These are phyloP conservation scores for Elegia similella DNA, from an alignment of 2,888 invertebrate genomes.

Conservation along the genomic window DNA sequence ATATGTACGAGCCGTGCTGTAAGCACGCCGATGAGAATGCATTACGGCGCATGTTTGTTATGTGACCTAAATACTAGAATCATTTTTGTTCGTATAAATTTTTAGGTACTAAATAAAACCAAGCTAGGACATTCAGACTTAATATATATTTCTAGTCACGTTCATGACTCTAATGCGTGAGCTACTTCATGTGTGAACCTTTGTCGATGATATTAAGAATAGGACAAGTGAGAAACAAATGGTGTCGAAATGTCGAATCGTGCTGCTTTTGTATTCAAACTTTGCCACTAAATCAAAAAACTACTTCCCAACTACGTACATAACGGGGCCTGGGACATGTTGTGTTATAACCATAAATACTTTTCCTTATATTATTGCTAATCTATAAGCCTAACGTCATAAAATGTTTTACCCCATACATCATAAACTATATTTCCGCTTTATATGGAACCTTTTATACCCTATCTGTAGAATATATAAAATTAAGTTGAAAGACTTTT, in stretches of 20 bases:
- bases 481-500: too few species aligned
- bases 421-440: slow-evolving; percentile 25
- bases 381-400: slow-evolving; percentile 26
- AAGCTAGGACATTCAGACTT: too few species aligned
- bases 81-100: slow-evolving; percentile 25
- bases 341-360: slow-evolving; percentile 24
- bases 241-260: slow-evolving; percentile 50
- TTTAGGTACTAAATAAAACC: slow-evolving; percentile 40
- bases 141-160: slow-evolving; percentile 51
- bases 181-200: slow-evolving; percentile 47
- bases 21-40: slow-evolving; percentile 25
- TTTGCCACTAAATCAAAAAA: slow-evolving; percentile 59
- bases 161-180: slow-evolving; percentile 49
- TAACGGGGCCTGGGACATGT: slow-evolving; percentile 22
- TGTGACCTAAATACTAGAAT: neutral
- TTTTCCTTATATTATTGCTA: slow-evolving; percentile 26
- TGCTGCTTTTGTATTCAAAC: slow-evolving; percentile 58
- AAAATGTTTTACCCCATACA: slow-evolving; percentile 26
- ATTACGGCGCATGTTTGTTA: neutral
- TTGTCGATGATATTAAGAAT: slow-evolving; percentile 54
- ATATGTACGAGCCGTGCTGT: slow-evolving; percentile 43
- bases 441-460: slow-evolving; percentile 20
- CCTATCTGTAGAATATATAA: neutral
- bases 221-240: slow-evolving; percentile 54
- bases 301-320: slow-evolving; percentile 39